Conservation (phyloP, 2,113 vertebrate genomes). For the Rattus rattus region DNA sequence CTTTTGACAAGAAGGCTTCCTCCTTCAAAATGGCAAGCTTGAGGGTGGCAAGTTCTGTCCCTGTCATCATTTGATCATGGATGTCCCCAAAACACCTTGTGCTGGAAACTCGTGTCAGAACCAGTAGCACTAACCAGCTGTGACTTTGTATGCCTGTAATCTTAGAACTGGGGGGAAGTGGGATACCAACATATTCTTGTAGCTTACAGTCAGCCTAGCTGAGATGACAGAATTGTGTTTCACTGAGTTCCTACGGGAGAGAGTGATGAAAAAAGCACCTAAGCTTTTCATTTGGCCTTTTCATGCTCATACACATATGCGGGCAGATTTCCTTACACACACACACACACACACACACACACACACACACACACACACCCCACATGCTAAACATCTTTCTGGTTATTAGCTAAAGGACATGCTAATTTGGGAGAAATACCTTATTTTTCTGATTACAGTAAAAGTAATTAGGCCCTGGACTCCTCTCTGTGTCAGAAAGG, state of each 20-base stretch:
- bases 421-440: too few species aligned
- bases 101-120: neutral
- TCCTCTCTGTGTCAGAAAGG: too few species aligned
- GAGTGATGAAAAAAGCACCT: neutral
- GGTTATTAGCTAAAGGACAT: too few species aligned
- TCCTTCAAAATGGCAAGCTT: neutral
- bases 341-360: too few species aligned
- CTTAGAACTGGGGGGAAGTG: neutral
- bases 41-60: neutral
- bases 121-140: neutral
- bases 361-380: too few species aligned
- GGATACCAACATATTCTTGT: neutral
- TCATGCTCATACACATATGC: neutral
- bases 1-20: neutral
- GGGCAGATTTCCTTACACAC: too few species aligned
- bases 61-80: neutral
- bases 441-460: too few species aligned
- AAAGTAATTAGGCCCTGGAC: too few species aligned
- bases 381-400: too few species aligned
- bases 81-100: neutral
- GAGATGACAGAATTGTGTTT: neutral
- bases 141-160: neutral
- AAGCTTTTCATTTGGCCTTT: neutral
- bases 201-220: neutral
- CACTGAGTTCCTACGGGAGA: neutral